Evolutionary conservation across 2,797 vertebrate species (phyloP), one percentile per base, ranked within the genome.

Genomic region (Adelosebastes latens): DNA sequence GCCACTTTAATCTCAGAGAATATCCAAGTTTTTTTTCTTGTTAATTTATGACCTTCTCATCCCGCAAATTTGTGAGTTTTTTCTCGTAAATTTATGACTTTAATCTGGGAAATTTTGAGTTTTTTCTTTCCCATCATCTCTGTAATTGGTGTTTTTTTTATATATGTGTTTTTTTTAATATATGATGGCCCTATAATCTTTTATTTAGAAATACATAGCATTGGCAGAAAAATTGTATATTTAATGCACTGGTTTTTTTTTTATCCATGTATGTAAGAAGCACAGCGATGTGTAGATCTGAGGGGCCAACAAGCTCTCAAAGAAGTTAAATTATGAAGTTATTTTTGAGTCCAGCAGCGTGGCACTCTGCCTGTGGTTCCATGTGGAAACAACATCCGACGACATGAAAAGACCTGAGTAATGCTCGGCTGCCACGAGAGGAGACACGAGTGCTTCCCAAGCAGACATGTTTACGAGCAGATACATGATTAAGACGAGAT

Each of bases 391-490:
- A 75, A 81, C 85, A 84, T 82, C 81, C 8, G 1, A 25, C 27
- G 53, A 89, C 84, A 85, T 87, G 75, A 87, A 82, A 81, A 72
- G 87, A 79, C 52, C 69, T 67, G 79, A 81, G 77, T 74, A 39
- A 84, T 74, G 60, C 69, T 14, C 59, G 16, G 2, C 71, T 79
- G 83, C 83, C 85, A 84, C 13, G 76, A 81, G 74, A 55, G 36
- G 81, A 87, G 81, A 79, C 79, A 68, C 53, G 1, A 56, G 24
- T 3, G 69, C 55, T 42, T 75, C 75, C 55, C 72, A n/a, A 52
- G 79, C 61, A 78, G 87, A 87, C 83, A 68, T 75, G 77, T 90
- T 88, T 76, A 83, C 69, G 76, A 84, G 79, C 71, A 75, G 74
- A 89, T 55, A 27, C 76, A 31, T 80, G 82, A 85, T 83, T 77